These are phyloP conservation scores for Tenebrio molitor DNA, from an alignment of 1,140 invertebrate species.

Conservation along the genomic window DNA sequence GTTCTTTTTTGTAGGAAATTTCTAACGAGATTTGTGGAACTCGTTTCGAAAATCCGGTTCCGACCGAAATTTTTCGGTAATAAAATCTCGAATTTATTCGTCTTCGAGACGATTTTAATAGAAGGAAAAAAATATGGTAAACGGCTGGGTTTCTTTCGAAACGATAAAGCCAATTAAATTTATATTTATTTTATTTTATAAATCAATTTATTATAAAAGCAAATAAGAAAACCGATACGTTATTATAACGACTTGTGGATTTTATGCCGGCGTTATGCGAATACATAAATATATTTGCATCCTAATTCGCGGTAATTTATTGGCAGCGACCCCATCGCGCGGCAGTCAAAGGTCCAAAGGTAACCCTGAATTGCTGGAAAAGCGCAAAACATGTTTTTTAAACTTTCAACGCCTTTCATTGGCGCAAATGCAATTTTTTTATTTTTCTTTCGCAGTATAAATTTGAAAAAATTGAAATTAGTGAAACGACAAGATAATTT, in stretches of 20 bases:
- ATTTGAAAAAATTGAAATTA: too few relatives aligned
- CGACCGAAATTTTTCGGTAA: not conserved
- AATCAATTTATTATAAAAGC: slow-evolving; percentile 32
- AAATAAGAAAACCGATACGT: slow-evolving; percentile 18
- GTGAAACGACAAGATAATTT: too few relatives aligned
- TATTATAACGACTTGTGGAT: slow-evolving; percentile 19
- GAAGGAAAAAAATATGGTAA: not conserved
- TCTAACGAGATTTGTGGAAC: not conserved
- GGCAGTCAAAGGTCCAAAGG: not conserved
- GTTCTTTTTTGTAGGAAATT: too few relatives aligned
- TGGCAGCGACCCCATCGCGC: not conserved
- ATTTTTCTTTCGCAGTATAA: too few relatives aligned
- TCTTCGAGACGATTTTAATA: not conserved
- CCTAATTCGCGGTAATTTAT: slow-evolving; percentile 20
- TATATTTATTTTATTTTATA: slow-evolving; percentile 10
- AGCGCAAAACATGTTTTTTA: too few relatives aligned
- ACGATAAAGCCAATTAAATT: slow-evolving; percentile 9
- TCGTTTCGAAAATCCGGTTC: not conserved
- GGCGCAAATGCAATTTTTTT: too few relatives aligned
- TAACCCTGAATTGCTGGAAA: too few relatives aligned
- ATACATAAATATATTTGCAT: slow-evolving; percentile 39
- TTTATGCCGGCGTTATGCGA: slow-evolving; percentile 21
- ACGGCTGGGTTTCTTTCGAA: not conserved
- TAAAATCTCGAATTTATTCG: slow-evolving; percentile 25
- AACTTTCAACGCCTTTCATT: too few relatives aligned